phyloP scores from a whole-genome alignment of 2,888 invertebrate species.

The Pandemis heparana region DNA sequence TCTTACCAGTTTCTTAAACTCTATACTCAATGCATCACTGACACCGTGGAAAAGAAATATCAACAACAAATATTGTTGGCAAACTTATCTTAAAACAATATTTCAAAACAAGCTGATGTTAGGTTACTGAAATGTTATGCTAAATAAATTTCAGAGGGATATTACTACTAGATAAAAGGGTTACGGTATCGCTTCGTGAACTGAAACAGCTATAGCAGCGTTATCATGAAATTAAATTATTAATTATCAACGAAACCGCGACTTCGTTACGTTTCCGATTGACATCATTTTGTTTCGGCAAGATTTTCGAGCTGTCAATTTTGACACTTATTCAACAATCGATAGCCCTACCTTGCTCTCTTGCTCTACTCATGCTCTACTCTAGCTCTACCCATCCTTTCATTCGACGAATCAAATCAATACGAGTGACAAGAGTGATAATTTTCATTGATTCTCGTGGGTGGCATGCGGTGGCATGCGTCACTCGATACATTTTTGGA shows the following conservation, averaged over 20 bases:
- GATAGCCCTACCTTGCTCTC: not conserved
- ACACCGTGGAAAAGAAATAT: slow-evolving; percentile 2
- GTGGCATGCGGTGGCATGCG: not conserved
- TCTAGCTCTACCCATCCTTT: not conserved
- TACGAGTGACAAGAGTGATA: slow-evolving; percentile 2
- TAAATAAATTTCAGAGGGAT: not conserved
- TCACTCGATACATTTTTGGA: not conserved
- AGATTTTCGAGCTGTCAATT: not conserved
- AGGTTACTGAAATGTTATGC: not conserved
- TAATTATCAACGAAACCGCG: not conserved
- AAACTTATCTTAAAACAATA: not conserved
- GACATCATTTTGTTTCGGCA: not conserved
- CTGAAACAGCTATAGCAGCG: not conserved
- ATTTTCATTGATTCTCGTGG: not conserved
- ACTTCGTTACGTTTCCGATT: slow-evolving; percentile 5
- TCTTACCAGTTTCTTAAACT: slow-evolving; percentile 17
- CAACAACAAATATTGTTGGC: not conserved
- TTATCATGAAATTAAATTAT: slow-evolving; percentile 10
- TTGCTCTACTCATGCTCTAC: too few relatives aligned
- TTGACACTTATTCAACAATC: not conserved
- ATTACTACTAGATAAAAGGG: not conserved
- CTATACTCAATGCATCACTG: not conserved
- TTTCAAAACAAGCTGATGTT: slow-evolving; percentile 12
- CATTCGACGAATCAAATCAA: slow-evolving; percentile 3
- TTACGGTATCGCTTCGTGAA: slow-evolving; percentile 12